These are phyloP conservation scores for Neopipo cinnamomea DNA, from an alignment of 2,113 vertebrate genomes.

Conservation along the genomic window DNA sequence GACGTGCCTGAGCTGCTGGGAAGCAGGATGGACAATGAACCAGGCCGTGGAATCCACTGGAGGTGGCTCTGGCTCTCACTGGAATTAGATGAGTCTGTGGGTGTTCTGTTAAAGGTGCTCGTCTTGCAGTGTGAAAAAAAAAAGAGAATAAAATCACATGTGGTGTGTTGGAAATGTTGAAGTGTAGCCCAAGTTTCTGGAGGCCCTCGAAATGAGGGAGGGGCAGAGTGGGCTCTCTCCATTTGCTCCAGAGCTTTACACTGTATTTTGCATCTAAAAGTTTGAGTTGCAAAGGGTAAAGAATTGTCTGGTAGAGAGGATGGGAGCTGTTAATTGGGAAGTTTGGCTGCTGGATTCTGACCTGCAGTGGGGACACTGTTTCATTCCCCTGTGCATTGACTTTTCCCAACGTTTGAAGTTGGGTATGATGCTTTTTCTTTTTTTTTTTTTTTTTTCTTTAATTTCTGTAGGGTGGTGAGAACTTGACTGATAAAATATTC, in stretches of 20 bases:
- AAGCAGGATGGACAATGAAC: too few species aligned
- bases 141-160: background rate
- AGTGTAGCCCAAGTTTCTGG: background rate
- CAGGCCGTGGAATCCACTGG: background rate
- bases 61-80: background rate
- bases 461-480: background rate
- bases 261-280: background rate
- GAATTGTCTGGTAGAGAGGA: background rate
- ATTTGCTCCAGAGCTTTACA: background rate
- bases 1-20: background rate
- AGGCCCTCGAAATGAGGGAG: background rate
- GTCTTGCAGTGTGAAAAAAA: background rate
- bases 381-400: background rate
- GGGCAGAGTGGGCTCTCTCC: background rate
- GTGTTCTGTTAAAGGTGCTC: rapidly evolving
- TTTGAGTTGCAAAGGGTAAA: background rate
- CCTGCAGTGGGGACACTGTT: background rate
- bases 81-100: background rate
- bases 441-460: background rate
- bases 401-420: background rate
- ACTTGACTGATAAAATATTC: background rate
- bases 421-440: background rate
- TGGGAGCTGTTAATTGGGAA: background rate
- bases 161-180: background rate
- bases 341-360: background rate